Evolutionary conservation across 2,888 invertebrate species (phyloP), one percentile per base, ranked within the genome.

Genomic region (Meghimatium bilineatum): DNA sequence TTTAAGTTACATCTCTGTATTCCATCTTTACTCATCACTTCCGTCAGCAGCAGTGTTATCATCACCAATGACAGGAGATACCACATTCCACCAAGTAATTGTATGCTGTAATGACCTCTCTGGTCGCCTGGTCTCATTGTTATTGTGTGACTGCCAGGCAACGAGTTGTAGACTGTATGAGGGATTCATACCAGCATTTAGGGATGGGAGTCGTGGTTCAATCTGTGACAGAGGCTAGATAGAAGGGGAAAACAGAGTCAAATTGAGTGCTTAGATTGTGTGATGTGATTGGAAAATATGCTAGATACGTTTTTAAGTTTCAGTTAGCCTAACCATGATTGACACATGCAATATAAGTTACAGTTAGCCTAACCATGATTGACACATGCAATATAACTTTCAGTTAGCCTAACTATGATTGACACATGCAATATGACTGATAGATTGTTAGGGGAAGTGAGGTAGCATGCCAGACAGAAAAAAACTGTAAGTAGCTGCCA

Each of bases 21-120:
- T 23, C 74, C 38, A 26, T 69, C 81, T 74, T 74, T 81, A 29
- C 74, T 63, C 8, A 81, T 38, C 66, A 81, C 69, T 1, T 74
- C 74, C 1, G 81, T 74, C 44, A 81, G 29, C 63, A 60, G 34
- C 38, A 81, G 26, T 12, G 44, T 44, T 49, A 81, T 20, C 36
- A 74, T 5, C 44, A 74, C 36, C 63, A 81, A 44, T 0, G 74
- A 74, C 38, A 81, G 63, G 12, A 81, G 63, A 2, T 66, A 74
- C 81, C 81, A 81, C 38, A 74, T 72, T 14, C n/a, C n/a, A 32
- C 66, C 63, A 14, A 81, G 60, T n/a, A 77, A 60, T 12, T 10
- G 1, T 34, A 23, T 17, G 34, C 26, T 76, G 52, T 26, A 44
- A 34, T 23, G 26, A 60, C 34, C n/a, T n/a, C n/a, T 52, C 34